These are phyloP conservation scores for Oryzias dopingdopingensis DNA, from an alignment of 2,797 vertebrate genomes.

Conservation along the genomic window DNA sequence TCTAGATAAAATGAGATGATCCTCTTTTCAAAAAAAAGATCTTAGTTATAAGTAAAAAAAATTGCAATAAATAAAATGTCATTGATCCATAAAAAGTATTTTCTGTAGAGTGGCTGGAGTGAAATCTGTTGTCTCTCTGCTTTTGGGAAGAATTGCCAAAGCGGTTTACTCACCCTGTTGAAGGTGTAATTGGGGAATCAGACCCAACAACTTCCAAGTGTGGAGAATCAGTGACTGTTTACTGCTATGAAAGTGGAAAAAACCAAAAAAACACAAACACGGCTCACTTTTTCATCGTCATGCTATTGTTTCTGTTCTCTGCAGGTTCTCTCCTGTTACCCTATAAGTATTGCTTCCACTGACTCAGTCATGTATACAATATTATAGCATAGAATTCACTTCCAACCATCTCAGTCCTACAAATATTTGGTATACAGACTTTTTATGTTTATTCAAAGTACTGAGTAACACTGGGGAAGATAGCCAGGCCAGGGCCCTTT, in stretches of 20 bases:
- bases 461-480: constrained; percentile 81
- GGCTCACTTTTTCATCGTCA: constrained; percentile 31
- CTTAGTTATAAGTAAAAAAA: too few relatives aligned
- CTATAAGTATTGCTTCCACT: constrained; percentile 68
- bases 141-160: too few relatives aligned
- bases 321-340: constrained; percentile 59
- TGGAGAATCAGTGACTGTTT: constrained; percentile 23
- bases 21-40: too few relatives aligned
- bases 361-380: constrained; percentile 75
- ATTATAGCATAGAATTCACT: constrained; percentile 75
- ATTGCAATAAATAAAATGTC: too few relatives aligned
- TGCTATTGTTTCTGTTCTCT: constrained; percentile 44
- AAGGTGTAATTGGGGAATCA: too few relatives aligned
- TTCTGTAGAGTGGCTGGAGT: too few relatives aligned
- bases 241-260: constrained; percentile 24
- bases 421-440: constrained; percentile 84
- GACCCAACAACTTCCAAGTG: too few relatives aligned
- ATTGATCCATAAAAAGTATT: too few relatives aligned
- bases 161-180: too few relatives aligned
- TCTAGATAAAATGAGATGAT: too few relatives aligned
- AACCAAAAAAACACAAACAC: constrained; percentile 8
- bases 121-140: too few relatives aligned
- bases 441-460: constrained; percentile 81
- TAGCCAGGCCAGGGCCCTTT: constrained; percentile 74
- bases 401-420: constrained; percentile 76